Base-by-base conservation (phyloP, 1,140 invertebrate species). In the Archivesica marissinica region DNA sequence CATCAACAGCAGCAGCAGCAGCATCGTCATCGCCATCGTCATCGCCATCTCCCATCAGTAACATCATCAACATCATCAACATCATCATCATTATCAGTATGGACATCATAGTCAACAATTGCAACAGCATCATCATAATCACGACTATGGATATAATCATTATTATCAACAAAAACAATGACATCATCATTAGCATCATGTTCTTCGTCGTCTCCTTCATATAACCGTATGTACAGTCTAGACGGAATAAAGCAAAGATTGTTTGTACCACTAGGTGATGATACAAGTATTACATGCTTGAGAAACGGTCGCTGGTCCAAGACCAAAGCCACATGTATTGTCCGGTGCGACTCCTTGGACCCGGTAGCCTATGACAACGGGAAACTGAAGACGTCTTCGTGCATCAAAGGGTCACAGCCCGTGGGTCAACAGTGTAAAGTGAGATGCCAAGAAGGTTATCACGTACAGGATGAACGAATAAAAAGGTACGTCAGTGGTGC, bases 261-360 rank as follows among this genome's bases (percentile, higher is more conserved):
- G n/a, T 11, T 2, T 70, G 33, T 70, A 20, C 2, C 35, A 9
- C 52, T 17, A 79, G 44, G 30, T 17, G 44, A 68, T 1, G 87
- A 83, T 54, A 90, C 87, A 41, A 87, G 74, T 20, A 23, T 91
- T n/a, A 56, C 56, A 7, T 91, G 91, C 83, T 86, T 88, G 13
- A 56, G 75, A 17, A 86, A 90, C 66, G 90, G 91, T 1, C 41
- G 79, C 28, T 92, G 91, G 91, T 91, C 91, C 9, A 74, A 81
- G 17, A 70, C 87, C 1, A 50, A 76, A n/a, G 82, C 90, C 17
- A 54, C n/a, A 11, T 91, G 91, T 72, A 75, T 81, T 28, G 75
- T 90, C 23, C 83, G 56, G 39, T 91, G 91, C 54, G 59, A 70
- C 11, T 17, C 82, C 11, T 47, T 85, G 30, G 33, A 52, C n/a